These are phyloP conservation scores for Caenorhabditis elegans DNA, from an alignment of 1,140 invertebrate genomes.

Conservation along the genomic window WBcel235 BX284604.4:8953001-8953500, in stretches of 20 bases:
- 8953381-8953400: neutral
- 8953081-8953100: no score
- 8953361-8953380: neutral
- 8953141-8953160: no score
- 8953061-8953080: neutral
- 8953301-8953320: neutral
- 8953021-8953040: neutral
- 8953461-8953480: neutral
- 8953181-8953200: no score
- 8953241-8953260: no score
- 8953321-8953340: neutral
- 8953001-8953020: neutral
- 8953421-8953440: neutral
- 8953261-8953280: neutral
- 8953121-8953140: no score
- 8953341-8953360: neutral
- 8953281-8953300: neutral
- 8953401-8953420: neutral
- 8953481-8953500: no score
- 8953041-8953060: neutral
- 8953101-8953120: no score
- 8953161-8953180: no score
- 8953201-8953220: no score
- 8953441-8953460: no score
- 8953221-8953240: no score